Evolutionary conservation across 2,797 vertebrate genomes (phyloP), one percentile per base, ranked within the genome.

Genomic region (Halcyon smyrnensis): DNA sequence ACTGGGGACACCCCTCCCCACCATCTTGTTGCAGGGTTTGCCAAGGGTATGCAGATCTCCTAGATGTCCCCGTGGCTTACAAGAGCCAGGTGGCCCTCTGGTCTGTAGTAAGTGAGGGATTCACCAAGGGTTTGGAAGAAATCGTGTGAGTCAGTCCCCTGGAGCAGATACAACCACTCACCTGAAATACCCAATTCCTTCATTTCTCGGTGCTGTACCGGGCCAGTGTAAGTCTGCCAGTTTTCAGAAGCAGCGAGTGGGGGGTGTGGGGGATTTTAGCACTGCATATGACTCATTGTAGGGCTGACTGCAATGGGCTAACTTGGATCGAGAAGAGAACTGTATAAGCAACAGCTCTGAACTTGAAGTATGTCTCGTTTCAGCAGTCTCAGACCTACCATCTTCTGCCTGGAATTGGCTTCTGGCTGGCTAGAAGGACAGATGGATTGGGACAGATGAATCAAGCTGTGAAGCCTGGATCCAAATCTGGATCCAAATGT

Each of bases 391-490:
- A 95, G 93, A 74, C 86, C 92, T 92, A 90, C 75, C 75, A 48
- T 95, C 54, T n/a, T 81, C 86, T 93, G 96, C 90, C 94, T 93
- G 96, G 90, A 96, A 92, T 81, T 13, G 9, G 50, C 88, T 95
- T 92, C 92, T 97, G 97, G 93, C 84, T 96, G 86, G 37, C 79
- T 94, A 86, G 89, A 84, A 90, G 60, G 93, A 95, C 93, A 96
- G 96, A 95, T 97, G 96, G 96, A 95, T 84, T 0, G 43, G 60
- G 95, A 95, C 95, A 96, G 96, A 96, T 95, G 95, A 96, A 96
- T 95, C 95, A 97, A 95, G 84, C 95, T 95, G 92, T 94, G 96
- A 96, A 93, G 93, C 92, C 87, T 95, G 92, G 69, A 94, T 95
- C 78, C 68, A 95, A 90, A 83, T 95, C 81, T 94, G 90, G 70